Conservation (phyloP, 2,888 invertebrate species). For the Drosophila crucigera region DNA sequence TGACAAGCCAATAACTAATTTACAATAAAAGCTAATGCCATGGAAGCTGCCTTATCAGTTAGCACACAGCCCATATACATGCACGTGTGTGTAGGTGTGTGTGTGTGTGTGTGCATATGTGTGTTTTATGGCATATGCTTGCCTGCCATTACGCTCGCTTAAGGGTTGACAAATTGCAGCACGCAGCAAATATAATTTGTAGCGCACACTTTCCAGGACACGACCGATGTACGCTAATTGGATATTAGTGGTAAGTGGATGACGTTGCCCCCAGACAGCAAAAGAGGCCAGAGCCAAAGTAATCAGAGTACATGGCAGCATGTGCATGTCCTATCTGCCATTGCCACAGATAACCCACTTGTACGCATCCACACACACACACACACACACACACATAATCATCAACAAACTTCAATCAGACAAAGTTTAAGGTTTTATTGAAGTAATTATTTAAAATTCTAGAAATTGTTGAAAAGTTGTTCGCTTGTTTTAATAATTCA, state of each 20-base stretch:
- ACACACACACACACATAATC: conserved; percentile 1
- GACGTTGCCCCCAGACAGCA: conserved; percentile 31
- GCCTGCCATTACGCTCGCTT: conserved; percentile 35
- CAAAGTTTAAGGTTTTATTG: conserved; percentile 22
- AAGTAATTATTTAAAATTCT: conserved; percentile 35
- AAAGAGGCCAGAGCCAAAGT: not conserved
- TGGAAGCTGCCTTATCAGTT: conserved; percentile 68
- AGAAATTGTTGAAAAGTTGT: conserved; percentile 31
- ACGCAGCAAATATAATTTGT: conserved; percentile 68
- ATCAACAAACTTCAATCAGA: not conserved
- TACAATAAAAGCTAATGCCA: conserved; percentile 66
- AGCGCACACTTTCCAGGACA: conserved; percentile 68
- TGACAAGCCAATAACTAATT: conserved; percentile 80
- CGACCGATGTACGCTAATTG: conserved; percentile 68
- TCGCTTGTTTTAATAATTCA: conserved; percentile 61
- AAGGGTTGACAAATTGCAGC: conserved; percentile 74
- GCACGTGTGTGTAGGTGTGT: not conserved
- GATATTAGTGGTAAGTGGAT: conserved; percentile 74
- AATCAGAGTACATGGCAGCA: conserved; percentile 32
- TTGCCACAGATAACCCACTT: conserved; percentile 45
- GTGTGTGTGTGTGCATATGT: conserved; percentile 30
- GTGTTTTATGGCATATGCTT: conserved; percentile 58
- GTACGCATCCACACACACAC: conserved; percentile 22
- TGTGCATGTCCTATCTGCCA: conserved; percentile 68
- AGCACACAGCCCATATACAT: conserved; percentile 32